Conservation (phyloP, 2,888 invertebrate species). For the Lepidocyrtinus sp. region DNA sequence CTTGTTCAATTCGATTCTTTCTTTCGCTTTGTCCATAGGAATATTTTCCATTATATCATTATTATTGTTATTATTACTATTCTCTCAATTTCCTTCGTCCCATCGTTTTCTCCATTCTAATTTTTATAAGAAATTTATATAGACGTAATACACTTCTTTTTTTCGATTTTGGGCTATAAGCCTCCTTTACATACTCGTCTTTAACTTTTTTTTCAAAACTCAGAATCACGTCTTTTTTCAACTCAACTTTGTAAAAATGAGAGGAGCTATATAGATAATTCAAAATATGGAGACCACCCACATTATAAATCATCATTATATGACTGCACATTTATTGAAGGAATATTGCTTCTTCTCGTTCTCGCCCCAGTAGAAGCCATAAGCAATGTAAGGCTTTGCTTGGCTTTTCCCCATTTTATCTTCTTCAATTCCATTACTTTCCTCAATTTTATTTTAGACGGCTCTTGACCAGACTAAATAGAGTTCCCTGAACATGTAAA, state of each 20-base stretch:
- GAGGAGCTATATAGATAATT: conserved; percentile 51
- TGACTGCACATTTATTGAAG: conserved; percentile 58
- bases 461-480: too few species aligned
- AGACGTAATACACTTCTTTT: too few species aligned
- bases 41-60: conserved; percentile 43
- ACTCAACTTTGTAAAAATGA: conserved; percentile 49
- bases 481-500: too few species aligned
- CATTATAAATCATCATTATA: conserved; percentile 66
- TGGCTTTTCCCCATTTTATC: conserved; percentile 6
- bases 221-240: conserved; percentile 63
- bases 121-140: neutral
- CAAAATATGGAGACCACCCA: conserved; percentile 66
- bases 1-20: neutral
- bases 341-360: conserved; percentile 49
- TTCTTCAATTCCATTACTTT: too few species aligned
- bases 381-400: too few species aligned
- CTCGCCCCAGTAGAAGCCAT: too few species aligned
- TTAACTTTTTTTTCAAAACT: conserved; percentile 61
- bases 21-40: conserved; percentile 3
- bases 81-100: conserved; percentile 31
- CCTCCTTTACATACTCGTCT: conserved; percentile 26
- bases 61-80: conserved; percentile 41
- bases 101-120: neutral
- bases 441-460: too few species aligned
- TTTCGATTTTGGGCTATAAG: too few species aligned